Evolutionary conservation across 2,888 invertebrate species (phyloP).

Genomic region (Aelia acuminata): DNA sequence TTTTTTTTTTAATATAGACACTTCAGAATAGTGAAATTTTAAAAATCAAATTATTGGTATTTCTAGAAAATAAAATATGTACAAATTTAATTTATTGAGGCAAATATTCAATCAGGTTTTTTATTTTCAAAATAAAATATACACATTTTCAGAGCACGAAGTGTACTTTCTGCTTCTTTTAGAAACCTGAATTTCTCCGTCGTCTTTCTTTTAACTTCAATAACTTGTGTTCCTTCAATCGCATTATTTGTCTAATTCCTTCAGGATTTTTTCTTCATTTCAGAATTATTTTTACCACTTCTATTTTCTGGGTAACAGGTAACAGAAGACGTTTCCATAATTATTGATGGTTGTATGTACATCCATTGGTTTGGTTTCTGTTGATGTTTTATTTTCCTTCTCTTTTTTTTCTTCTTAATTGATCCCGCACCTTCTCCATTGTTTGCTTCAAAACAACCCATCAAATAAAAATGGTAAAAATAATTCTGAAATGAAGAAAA

Average conservation of each 20-base stretch:
- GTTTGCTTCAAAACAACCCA: no score
- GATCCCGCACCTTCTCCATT: no score
- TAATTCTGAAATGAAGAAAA: not conserved
- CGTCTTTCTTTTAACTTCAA: not conserved
- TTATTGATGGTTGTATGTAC: no score
- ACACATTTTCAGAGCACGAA: not conserved
- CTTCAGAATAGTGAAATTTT: no score
- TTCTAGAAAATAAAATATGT: not conserved
- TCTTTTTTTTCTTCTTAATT: no score
- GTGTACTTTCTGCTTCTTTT: constrained; percentile 10
- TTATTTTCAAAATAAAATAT: not conserved
- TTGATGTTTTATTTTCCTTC: no score
- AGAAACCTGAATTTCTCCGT: not conserved
- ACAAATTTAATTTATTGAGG: not conserved
- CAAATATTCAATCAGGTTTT: not conserved
- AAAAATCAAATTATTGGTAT: no score
- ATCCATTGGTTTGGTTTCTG: no score
- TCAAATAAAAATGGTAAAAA: not conserved
- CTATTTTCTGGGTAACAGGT: not conserved
- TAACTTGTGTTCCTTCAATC: not conserved
- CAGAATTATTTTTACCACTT: not conserved
- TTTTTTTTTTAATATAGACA: no score
- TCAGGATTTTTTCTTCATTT: not conserved
- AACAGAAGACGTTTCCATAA: no score
- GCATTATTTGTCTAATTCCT: not conserved